Evolutionary conservation across 1,140 invertebrate genomes (phyloP), one percentile per base, ranked within the genome.

Genomic region (Neodiprion pinetum): DNA sequence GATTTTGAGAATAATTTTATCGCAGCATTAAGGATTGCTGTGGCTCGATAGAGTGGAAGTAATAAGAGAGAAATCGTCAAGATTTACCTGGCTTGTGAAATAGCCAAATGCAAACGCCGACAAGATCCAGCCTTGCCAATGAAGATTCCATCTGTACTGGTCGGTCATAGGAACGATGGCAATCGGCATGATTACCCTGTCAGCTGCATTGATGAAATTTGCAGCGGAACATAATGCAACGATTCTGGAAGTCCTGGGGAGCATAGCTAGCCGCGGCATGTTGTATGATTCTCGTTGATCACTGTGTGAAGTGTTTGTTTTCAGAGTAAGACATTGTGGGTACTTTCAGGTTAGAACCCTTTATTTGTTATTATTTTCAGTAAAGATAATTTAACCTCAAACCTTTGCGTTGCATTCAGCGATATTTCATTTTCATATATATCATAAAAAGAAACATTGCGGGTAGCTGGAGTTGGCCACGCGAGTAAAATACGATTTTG

Each of bases 131-230:
- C 94, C 94, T 84, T 95, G 94, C 83, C 91, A 91, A 80, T 94
- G 91, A 23, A 95, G 83, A 78, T 89, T 92, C 94, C 94, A 95
- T 61, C 93, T 91, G 82, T 92, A 95, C 82, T 94, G 88, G 82
- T 93, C 91, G 1, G 92, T 91, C 94, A 95, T 95, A 1, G 90
- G 92, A 49, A 95, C 91, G 75, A 95, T 94, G 12, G 94, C 93
- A 68, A 95, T 94, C 1, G 94, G 94, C 94, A 95, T 95, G 69
- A 95, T 93, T 21, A 95, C 93, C 75, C 94, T 85, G 86, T 95
- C 94, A 1, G 94, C 94, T 65, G 94, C 92, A 86, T 95, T 95
- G 76, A 95, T 95, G 77, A 95, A 95, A 87, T 95, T 95, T 21
- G 94, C 94, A 72, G 92, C 87, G 7, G 93, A 94, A 83, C 94